Base-by-base conservation (phyloP, 2,113 vertebrate species). In the Deroptyus accipitrinus region DNA sequence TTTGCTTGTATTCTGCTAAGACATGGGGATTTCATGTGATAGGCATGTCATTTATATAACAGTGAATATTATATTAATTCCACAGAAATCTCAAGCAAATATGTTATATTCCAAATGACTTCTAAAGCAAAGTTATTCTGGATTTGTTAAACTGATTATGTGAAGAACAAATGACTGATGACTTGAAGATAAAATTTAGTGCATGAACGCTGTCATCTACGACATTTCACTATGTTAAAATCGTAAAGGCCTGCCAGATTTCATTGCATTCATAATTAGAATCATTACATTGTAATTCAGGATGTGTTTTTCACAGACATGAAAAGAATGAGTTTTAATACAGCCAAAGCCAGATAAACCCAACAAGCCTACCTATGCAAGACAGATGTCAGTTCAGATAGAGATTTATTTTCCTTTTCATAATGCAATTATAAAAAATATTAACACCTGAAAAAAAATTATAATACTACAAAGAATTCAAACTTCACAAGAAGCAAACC, bases 261-360 rank as follows among this genome's bases (percentile, higher is more conserved):
- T 81, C 83, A 95, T 31, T 80, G 85, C 75, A 94, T 88, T 75
- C 77, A 85, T 95, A 97, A 96, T 97, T 95, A 86, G 90, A 88
- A 92, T 93, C 51, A 94, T 95, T 96, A 91, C 82, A 95, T 95
- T 96, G 91, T 96, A 97, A 98, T 97, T 93, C 90, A 97, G 94
- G 54, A 86, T 88, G 48, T 91, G 82, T 86, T 95, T 80, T 96
- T 95, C 68, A 95, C 57, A 94, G 93, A 94, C 75, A 92, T 92
- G 44, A 97, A 90, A 33, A 94, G 41, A 94, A 88, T 76, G 23
- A 72, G 64, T 86, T 91, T 95, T 79, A 94, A 93, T 86, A 90
- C 9, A 95, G 20, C 33, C 31, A 90, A 89, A 91, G 42, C 49
- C 89, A 83, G 59, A 81, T 83, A 83, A 96, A 86, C 42, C 48